Base-by-base conservation (phyloP, 2,113 vertebrate species). In the Pipa parva region DNA sequence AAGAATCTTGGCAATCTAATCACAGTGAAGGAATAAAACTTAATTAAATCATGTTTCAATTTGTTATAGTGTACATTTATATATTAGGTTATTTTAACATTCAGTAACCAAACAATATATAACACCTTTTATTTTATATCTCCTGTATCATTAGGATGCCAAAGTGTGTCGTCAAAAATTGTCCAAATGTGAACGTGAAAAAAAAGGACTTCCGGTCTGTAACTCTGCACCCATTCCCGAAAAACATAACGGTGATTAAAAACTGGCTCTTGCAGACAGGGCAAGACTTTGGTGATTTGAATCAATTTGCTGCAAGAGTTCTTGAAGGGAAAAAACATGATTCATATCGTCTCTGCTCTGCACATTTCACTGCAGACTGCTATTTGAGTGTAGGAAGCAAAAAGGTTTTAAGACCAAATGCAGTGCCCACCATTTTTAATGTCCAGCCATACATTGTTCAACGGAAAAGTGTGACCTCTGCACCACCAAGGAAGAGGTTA, bases 221-320 rank as follows among this genome's bases (percentile, higher is more conserved):
- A 2, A n/a, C 18, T 4, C 51, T 54, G 12, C 51, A 54, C 15
- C 18, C 51, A 7, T 54, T 54, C 18, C 51, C 51, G n/a, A 54
- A 54, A 17, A 28, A 54, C 13, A 26, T 27, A 9, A 1, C 12
- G 3, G 15, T 54, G 51, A 54, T 54, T 17, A 54, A 54, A 10
- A 25, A 17, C 25, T 54, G 51, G 51, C 12, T 54, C 3, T 9
- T 27, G 15, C 51, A 28, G 15, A 54, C 27, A 7, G 24, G 27
- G 0, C 26, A 28, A 26, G 42, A 24, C 0, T 5, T 20, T 1
- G 1, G 0, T 3, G 29, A 59, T 55, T 17, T 22, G 15, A 1
- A 27, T 1, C 2, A 27, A 24, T 17, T 2, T 39, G 12, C 24
- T 11, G 7, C 9, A 48, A n/a, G 17, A 5, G 1, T 52, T 1